Percentiles rank a stretch among this genome's conserved stretches.
Conservation (phyloP, 1,140 invertebrate genomes). For the Stenopsyche tienmushanensis region DNA sequence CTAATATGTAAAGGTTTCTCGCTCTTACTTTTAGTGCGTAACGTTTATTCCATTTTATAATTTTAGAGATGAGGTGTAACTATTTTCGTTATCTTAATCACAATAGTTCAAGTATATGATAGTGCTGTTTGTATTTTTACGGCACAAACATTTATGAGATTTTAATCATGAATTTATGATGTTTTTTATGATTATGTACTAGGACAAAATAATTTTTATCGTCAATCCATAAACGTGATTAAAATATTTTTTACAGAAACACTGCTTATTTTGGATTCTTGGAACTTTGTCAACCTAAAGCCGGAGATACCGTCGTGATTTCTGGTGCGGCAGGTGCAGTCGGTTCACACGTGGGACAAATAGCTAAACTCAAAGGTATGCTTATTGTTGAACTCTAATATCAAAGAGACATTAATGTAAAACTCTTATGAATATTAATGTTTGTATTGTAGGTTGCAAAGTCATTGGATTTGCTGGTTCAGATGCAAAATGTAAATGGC, state of each 20-base stretch:
- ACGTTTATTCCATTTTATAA: too few relatives aligned
- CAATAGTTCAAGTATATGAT: too few relatives aligned
- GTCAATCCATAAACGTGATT: not conserved
- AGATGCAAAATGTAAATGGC: slow-evolving; percentile 69
- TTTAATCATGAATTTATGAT: not conserved
- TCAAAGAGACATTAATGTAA: slow-evolving; percentile 1
- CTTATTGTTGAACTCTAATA: not conserved
- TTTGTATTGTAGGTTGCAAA: slow-evolving; percentile 54
- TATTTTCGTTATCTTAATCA: too few relatives aligned
- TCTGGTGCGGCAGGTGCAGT: slow-evolving; percentile 67
- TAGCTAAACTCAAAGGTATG: slow-evolving; percentile 66
- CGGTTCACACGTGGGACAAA: slow-evolving; percentile 71
- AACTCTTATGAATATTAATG: not conserved
- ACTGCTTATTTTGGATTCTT: slow-evolving; percentile 73
- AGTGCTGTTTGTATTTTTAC: too few relatives aligned
- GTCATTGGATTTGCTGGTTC: slow-evolving; percentile 72
- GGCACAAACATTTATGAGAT: not conserved
- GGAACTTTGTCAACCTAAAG: slow-evolving; percentile 67
- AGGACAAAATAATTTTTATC: not conserved
- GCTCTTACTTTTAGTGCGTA: too few relatives aligned
- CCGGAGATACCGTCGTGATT: slow-evolving; percentile 68
- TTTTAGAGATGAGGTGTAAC: too few relatives aligned
- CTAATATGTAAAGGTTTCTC: too few relatives aligned
- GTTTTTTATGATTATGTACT: slow-evolving; percentile 1
- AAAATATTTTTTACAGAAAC: slow-evolving; percentile 52